phyloP scores from a whole-genome alignment of 2,888 invertebrate genomes.

The Cinara cedri region DNA sequence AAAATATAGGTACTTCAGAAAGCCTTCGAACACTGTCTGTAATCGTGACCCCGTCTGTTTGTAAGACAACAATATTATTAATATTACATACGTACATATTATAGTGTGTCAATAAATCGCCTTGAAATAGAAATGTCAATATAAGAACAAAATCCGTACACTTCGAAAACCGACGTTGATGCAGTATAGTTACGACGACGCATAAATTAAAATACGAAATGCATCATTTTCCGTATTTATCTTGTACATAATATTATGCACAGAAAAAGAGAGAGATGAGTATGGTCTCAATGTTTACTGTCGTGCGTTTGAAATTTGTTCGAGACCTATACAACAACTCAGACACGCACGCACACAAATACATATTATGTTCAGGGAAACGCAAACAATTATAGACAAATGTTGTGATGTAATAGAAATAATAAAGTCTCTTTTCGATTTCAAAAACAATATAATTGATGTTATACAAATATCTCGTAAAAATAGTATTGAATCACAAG shows the following conservation, averaged over 20 bases:
- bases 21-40: not conserved
- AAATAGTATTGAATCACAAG: too few species aligned
- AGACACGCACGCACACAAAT: too few species aligned
- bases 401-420: not conserved
- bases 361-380: not conserved
- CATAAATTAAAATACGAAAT: not conserved
- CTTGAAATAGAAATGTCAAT: conserved; percentile 28
- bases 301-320: not conserved
- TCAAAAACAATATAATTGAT: not conserved
- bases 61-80: conserved; percentile 10
- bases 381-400: conserved; percentile 1
- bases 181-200: too few species aligned
- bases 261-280: too few species aligned
- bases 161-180: not conserved
- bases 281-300: not conserved
- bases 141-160: not conserved
- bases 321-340: not conserved
- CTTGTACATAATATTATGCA: not conserved
- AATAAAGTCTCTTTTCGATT: not conserved
- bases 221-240: not conserved
- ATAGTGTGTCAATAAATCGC: not conserved
- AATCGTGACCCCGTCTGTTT: conserved; percentile 24
- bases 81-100: not conserved
- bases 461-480: too few species aligned
- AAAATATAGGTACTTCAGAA: too few species aligned